Conservation (phyloP, 1,140 invertebrate species). For the Whitmania pigra region DNA sequence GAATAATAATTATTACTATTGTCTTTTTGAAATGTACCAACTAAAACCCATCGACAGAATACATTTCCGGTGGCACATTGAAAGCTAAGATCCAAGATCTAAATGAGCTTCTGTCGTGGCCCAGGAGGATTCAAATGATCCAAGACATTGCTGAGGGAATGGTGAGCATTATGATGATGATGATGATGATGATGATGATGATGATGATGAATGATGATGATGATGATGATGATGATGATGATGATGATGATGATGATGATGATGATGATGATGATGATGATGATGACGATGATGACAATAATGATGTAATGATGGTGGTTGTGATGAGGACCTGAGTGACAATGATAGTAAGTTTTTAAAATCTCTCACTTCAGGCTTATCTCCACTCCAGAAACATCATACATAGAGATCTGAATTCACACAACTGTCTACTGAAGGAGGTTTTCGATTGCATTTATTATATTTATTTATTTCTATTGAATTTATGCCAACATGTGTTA, state of each 20-base stretch:
- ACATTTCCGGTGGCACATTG: slow-evolving; percentile 38
- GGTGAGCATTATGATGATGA: slow-evolving; percentile 27
- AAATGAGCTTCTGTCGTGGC: slow-evolving; percentile 32
- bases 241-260: too few species aligned
- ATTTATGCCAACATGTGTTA: slow-evolving; percentile 15
- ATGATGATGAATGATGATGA: too few species aligned
- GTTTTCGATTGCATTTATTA: too few species aligned
- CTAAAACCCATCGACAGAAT: slow-evolving; percentile 29
- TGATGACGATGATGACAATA: slow-evolving; percentile 8
- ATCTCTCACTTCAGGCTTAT: slow-evolving; percentile 32
- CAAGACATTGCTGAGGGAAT: slow-evolving; percentile 41
- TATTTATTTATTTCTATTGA: too few species aligned
- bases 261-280: too few species aligned
- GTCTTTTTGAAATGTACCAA: too few species aligned
- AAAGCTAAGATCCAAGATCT: slow-evolving; percentile 36
- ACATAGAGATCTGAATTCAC: slow-evolving; percentile 40
- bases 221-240: too few species aligned
- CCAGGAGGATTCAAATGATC: slow-evolving; percentile 33
- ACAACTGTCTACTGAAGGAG: slow-evolving; percentile 39
- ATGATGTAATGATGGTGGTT: background rate
- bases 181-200: too few species aligned
- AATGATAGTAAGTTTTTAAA: too few species aligned
- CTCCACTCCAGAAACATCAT: slow-evolving; percentile 42
- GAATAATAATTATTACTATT: too few species aligned
- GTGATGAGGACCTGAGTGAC: too few species aligned